Conservation (phyloP, 2,888 invertebrate species). For the Trichopoda pennipes region DNA sequence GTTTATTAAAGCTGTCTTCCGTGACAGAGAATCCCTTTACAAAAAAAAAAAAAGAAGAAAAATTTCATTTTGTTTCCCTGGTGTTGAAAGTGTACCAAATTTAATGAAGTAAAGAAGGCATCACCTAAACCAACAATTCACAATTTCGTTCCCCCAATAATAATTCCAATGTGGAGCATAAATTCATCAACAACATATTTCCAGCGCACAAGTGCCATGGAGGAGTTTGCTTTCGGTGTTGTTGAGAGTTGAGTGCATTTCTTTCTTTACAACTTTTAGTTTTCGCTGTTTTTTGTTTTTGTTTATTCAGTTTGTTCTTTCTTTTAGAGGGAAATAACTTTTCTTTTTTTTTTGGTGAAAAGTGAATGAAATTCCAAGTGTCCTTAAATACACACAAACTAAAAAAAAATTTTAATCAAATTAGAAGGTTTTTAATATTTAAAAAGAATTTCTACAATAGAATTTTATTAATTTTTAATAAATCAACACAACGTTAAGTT, state of each 20-base stretch:
- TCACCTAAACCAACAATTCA: neutral
- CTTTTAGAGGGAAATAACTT: constrained; percentile 33
- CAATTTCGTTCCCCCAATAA: constrained; percentile 31
- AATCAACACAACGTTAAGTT: neutral
- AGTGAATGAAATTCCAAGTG: constrained; percentile 60
- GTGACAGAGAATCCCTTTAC: no score
- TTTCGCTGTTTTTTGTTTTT: neutral
- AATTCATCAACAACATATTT: constrained; percentile 45
- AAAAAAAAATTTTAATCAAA: neutral
- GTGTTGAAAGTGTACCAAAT: neutral
- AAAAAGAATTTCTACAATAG: neutral
- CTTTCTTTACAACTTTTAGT: constrained; percentile 19
- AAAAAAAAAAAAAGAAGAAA: no score
- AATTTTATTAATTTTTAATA: neutral
- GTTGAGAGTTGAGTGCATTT: constrained; percentile 55
- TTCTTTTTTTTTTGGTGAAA: no score
- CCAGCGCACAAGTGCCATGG: constrained; percentile 33
- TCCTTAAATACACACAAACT: constrained; percentile 34
- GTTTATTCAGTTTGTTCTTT: neutral
- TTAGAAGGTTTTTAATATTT: constrained; percentile 27
- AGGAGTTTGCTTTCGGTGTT: constrained; percentile 61
- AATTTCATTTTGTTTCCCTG: neutral
- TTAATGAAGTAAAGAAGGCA: neutral
- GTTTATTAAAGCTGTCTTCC: no score
- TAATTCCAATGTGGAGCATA: constrained; percentile 42